Evolutionary conservation across 2,888 invertebrate species (phyloP).

Genomic region (Lobophora halterata): DNA sequence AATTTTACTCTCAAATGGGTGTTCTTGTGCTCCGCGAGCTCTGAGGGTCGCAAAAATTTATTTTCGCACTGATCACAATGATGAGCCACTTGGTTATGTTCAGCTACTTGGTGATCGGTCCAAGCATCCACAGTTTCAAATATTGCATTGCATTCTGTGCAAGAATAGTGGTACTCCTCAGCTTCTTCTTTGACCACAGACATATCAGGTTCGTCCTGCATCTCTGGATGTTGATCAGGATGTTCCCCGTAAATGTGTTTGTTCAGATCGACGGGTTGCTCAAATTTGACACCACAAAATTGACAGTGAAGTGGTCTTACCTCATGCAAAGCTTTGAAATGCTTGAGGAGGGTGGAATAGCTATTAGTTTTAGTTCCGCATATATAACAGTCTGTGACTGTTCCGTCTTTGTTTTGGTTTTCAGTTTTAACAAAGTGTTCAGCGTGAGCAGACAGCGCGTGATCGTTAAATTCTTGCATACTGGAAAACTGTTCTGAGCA

Average conservation of each 20-base stretch:
- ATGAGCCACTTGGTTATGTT: constrained; percentile 76
- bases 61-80: constrained; percentile 83
- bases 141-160: constrained; percentile 82
- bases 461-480: constrained; percentile 74
- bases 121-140: constrained; percentile 79
- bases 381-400: constrained; percentile 76
- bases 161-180: constrained; percentile 79
- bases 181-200: constrained; percentile 73
- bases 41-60: constrained; percentile 80
- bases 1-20: constrained; percentile 84
- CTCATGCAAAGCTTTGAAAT: constrained; percentile 75
- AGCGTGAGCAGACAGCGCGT: constrained; percentile 68
- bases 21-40: constrained; percentile 84
- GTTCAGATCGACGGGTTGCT: constrained; percentile 77
- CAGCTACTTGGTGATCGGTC: constrained; percentile 80
- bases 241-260: constrained; percentile 82
- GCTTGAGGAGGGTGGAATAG: constrained; percentile 80
- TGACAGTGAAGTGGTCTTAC: constrained; percentile 80
- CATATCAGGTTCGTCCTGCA: constrained; percentile 61
- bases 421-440: constrained; percentile 67
- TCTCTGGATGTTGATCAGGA: constrained; percentile 66
- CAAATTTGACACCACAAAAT: constrained; percentile 80
- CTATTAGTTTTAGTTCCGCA: constrained; percentile 79
- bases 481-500: constrained; percentile 71
- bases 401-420: constrained; percentile 65